Conservation (phyloP, 2,797 vertebrate species). For the Chiroxiphia lanceolata region DNA sequence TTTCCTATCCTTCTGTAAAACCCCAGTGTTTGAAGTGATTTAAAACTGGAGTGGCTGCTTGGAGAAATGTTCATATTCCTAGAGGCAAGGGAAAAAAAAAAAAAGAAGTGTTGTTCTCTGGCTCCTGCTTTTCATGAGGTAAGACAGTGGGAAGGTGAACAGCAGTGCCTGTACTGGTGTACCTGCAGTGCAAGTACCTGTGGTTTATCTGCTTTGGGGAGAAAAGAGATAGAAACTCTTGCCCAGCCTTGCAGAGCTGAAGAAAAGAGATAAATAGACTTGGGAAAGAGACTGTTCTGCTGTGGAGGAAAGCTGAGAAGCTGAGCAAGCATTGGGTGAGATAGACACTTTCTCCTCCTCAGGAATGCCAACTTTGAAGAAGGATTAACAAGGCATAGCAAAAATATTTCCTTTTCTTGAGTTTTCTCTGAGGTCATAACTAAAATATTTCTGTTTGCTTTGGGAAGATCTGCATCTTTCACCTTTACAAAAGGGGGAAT, state of each 20-base stretch:
- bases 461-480: not conserved
- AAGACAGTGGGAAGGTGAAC: not conserved
- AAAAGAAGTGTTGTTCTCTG: not conserved
- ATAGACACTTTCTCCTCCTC: not conserved
- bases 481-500: no score
- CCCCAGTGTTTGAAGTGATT: accelerated
- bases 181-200: no score
- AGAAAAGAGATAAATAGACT: accelerated
- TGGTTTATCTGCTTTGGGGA: not conserved
- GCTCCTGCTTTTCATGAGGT: not conserved
- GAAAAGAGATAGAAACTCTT: not conserved
- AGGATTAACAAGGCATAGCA: not conserved
- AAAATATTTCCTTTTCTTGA: not conserved
- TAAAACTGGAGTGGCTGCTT: not conserved
- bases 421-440: not conserved
- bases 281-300: not conserved
- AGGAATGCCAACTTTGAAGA: not conserved
- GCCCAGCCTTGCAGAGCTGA: not conserved
- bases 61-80: not conserved
- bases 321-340: not conserved
- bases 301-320: not conserved
- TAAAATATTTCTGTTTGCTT: not conserved
- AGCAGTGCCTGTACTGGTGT: not conserved
- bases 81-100: not conserved
- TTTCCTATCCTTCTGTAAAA: not conserved